Evolutionary conservation across 2,888 invertebrate genomes (phyloP), one percentile per base, ranked within the genome.

Genomic region (Tipula lateralis): DNA sequence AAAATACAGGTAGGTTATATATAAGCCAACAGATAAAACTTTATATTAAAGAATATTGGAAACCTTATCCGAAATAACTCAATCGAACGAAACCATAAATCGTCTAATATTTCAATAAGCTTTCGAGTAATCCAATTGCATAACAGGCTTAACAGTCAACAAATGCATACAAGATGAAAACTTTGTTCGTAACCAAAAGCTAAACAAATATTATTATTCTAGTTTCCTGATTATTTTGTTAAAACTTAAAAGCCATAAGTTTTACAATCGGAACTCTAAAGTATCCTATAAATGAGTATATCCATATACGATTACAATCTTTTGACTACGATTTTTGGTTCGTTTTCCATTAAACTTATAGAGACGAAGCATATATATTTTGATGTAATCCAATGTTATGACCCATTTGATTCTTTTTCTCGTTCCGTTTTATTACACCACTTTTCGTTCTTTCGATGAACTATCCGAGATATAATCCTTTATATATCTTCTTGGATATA

Each of bases 301-400:
- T 66, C 66, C 9, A 24, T 66, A 66, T 66, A 13, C 39, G 66
- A 66, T 66, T 66, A 24, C 24, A 66, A 66, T 66, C 66, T 66
- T 9, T 66, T 24, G 19, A 66, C 66, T 44, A 44, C 44, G 44
- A 44, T 4, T 16, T 44, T 44, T 44, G 44, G 44, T 44, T 44
- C 44, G n/a, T 44, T 44, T 44, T 44, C 9, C 24, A 66, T 66
- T 66, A 66, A 66, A 66, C 66, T 66, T 66, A 12, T 24, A 19
- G 19, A 9, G 66, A 24, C 19, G 24, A 24, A 66, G 13, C 16
- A 50, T 66, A 24, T 9, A 66, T 24, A 66, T 24, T 66, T 66
- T 66, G 66, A 66, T 66, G 66, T 66, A 66, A 66, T 66, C 66
- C 66, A 66, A 66, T 66, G 44, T 50, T 50, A 50, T 50, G 66